Conservation (phyloP, 1,140 invertebrate species). For the Saccostrea glomerata region DNA sequence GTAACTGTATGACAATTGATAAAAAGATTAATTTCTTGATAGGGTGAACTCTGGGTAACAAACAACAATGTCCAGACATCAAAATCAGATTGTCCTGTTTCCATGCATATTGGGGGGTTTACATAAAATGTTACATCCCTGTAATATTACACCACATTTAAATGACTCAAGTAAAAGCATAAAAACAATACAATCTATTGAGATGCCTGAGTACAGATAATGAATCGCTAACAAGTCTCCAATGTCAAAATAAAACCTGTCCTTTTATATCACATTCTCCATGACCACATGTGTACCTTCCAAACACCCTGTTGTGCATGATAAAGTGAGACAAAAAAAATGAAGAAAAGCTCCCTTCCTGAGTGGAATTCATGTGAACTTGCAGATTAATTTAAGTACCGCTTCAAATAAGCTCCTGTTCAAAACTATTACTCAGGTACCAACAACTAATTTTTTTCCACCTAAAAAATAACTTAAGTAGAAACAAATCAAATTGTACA, state of each 20-base stretch:
- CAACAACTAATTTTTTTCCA: not conserved
- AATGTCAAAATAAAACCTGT: slow-evolving; percentile 16
- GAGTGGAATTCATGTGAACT: slow-evolving; percentile 8
- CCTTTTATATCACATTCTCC: not conserved
- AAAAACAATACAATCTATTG: slow-evolving; percentile 34
- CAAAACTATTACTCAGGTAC: not conserved
- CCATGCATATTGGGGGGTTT: slow-evolving; percentile 1
- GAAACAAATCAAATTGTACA: not conserved
- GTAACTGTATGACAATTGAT: slow-evolving; percentile 41
- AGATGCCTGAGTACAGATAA: slow-evolving; percentile 27
- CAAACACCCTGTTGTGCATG: slow-evolving; percentile 9
- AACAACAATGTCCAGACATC: slow-evolving; percentile 36
- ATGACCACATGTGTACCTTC: slow-evolving; percentile 17
- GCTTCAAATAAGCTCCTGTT: too few relatives aligned
- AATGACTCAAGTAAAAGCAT: slow-evolving; percentile 1
- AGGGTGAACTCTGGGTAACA: slow-evolving; percentile 40
- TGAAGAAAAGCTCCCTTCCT: slow-evolving; percentile 14
- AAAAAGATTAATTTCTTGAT: slow-evolving; percentile 39
- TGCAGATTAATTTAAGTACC: slow-evolving; percentile 21
- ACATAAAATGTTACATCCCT: slow-evolving; percentile 11
- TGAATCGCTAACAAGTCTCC: slow-evolving; percentile 29
- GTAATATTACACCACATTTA: slow-evolving; percentile 36
- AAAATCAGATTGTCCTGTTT: slow-evolving; percentile 45
- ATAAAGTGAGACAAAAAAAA: slow-evolving; percentile 8
- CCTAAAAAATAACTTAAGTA: not conserved